Evolutionary conservation across 2,797 vertebrate genomes (phyloP).

Genomic region (Leptodactylus fallax): DNA sequence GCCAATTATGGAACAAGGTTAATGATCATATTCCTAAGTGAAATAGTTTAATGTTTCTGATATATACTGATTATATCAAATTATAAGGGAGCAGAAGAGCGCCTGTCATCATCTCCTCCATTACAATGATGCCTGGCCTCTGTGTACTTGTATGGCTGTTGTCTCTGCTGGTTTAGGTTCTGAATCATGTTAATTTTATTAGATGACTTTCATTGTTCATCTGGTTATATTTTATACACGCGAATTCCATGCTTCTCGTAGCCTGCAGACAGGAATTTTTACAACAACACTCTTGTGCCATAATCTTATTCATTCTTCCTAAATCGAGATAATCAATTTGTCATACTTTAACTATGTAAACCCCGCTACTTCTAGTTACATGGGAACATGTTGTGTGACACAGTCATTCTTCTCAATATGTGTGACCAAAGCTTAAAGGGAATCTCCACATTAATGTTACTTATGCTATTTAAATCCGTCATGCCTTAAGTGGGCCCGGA

Average conservation of each 20-base stretch:
- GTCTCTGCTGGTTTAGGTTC: constrained; percentile 18
- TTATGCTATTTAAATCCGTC: not conserved
- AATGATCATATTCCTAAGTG: constrained; percentile 64
- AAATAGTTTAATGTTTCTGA: constrained; percentile 64
- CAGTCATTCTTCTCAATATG: constrained; percentile 14
- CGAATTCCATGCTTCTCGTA: constrained; percentile 26
- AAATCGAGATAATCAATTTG: constrained; percentile 62
- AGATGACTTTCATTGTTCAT: constrained; percentile 52
- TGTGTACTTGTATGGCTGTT: constrained; percentile 26
- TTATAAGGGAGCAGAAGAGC: constrained; percentile 39
- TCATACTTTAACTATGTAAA: constrained; percentile 54
- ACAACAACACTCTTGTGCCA: constrained; percentile 45
- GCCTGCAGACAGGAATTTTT: constrained; percentile 51
- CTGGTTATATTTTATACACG: constrained; percentile 47
- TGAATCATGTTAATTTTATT: constrained; percentile 43
- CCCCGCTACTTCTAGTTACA: not conserved
- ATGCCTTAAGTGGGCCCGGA: not conserved
- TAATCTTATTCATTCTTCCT: constrained; percentile 25
- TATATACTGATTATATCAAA: constrained; percentile 63
- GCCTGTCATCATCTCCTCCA: constrained; percentile 46
- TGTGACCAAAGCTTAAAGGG: constrained; percentile 25
- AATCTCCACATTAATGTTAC: not conserved
- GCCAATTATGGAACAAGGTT: constrained; percentile 64
- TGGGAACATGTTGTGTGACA: constrained; percentile 1
- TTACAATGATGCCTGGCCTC: constrained; percentile 17